Percentiles rank a stretch among this genome's conserved stretches.
Conservation (phyloP, 1,140 invertebrate species). For the Drosophila quadrilineata region DNA sequence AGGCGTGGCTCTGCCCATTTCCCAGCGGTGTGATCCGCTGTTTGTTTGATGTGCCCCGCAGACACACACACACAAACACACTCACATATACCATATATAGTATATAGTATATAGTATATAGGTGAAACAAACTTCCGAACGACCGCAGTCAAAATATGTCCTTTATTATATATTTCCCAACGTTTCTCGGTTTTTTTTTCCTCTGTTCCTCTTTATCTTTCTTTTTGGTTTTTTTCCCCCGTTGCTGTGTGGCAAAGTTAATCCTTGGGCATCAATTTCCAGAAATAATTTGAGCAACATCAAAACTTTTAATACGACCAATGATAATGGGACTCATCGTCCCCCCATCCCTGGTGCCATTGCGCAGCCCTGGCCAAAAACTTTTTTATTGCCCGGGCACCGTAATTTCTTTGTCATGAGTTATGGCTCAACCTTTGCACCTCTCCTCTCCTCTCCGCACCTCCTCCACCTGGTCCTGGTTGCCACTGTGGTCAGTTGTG, state of each 20-base stretch:
- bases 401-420: slow-evolving; percentile 75
- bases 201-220: neutral
- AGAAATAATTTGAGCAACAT: slow-evolving; percentile 77
- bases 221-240: slow-evolving; percentile 2
- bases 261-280: slow-evolving; percentile 79
- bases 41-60: slow-evolving; percentile 63
- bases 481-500: slow-evolving; percentile 54
- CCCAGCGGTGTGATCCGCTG: slow-evolving; percentile 58
- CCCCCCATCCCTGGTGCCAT: slow-evolving; percentile 1
- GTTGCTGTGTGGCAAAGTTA: slow-evolving; percentile 59
- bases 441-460: neutral
- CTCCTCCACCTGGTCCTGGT: neutral
- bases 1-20: slow-evolving; percentile 30
- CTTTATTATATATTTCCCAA: slow-evolving; percentile 66
- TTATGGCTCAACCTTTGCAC: slow-evolving; percentile 58
- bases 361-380: slow-evolving; percentile 24
- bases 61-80: neutral
- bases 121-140: slow-evolving; percentile 20
- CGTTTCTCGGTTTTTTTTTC: slow-evolving; percentile 26
- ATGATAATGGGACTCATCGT: slow-evolving; percentile 58
- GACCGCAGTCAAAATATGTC: slow-evolving; percentile 54
- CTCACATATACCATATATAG: too few species aligned
- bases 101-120: neutral
- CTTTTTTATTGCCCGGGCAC: slow-evolving; percentile 65
- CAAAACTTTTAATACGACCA: slow-evolving; percentile 78